Evolutionary conservation across 2,113 vertebrate species (phyloP), one percentile per base, ranked within the genome.

Genomic region (Hippocampus barbouri): DNA sequence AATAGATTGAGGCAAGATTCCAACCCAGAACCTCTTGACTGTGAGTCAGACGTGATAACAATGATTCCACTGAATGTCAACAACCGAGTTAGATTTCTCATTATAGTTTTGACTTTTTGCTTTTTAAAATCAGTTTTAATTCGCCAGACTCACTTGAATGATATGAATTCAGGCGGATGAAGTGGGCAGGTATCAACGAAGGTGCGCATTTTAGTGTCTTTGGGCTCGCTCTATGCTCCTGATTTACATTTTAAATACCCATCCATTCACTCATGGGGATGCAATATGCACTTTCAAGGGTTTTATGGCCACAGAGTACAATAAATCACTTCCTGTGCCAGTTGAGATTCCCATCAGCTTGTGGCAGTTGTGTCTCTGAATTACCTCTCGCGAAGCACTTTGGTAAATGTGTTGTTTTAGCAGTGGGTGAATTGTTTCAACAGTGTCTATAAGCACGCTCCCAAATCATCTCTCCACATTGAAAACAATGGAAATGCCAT

Each of bases 281-380:
- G 53, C 12, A 20, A 20, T 4, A 34, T 9, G 53, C 53, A n/a
- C n/a, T 56, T 56, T 56, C 53, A 56, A 56, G 53, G n/a, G 53
- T 56, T 56, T 56, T 23, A 56, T 23, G 53, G n/a, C 9, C 53
- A 56, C 20, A 0, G 9, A n/a, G 21, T 51, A 23, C 8, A n/a
- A 21, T 54, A 54, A 54, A 54, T 54, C 20, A 54, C 1, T n/a
- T 56, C 53, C 53, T 3, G 53, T 12, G 21, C 23, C 4, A 59
- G 23, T 59, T 86, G 81, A 84, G 80, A 86, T 87, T 87, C 87
- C 61, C 72, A 82, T 83, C 87, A 84, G 84, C 75, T 38, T 80
- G 61, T 25, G n/a, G 56, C 56, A 25, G 56, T 59, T n/a, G 4
- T 27, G 25, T 27, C 10, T 59, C 21, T 23, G 53, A 23, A 56